Conservation (phyloP, 1,140 invertebrate species). For the Procambarus clarkii region DNA sequence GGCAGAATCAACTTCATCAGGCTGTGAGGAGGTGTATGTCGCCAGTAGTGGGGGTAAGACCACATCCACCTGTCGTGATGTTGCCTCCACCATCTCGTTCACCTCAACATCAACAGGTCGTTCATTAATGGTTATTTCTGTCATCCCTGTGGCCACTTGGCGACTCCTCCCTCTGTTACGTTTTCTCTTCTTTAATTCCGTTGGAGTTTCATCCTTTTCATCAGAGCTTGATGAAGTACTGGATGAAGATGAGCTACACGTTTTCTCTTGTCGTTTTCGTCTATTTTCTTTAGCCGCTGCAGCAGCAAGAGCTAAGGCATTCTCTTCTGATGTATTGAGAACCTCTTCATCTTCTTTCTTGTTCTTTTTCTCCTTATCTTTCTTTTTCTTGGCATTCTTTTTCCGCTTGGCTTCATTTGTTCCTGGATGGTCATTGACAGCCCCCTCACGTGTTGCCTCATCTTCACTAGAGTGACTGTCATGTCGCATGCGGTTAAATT, state of each 20-base stretch:
- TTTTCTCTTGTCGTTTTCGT: conserved; percentile 50
- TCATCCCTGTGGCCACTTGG: conserved; percentile 39
- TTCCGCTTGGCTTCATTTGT: conserved; percentile 38
- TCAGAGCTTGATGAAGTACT: conserved; percentile 67
- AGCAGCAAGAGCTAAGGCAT: conserved; percentile 40
- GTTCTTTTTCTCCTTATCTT: conserved; percentile 62
- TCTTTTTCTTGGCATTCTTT: conserved; percentile 65
- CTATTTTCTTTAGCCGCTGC: conserved; percentile 63
- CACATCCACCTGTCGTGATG: conserved; percentile 37
- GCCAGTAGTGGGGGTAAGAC: conserved; percentile 3
- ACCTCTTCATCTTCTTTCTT: conserved; percentile 50
- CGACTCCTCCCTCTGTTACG: conserved; percentile 33
- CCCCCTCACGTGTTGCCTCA: conserved; percentile 37
- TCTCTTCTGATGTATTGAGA: conserved; percentile 56
- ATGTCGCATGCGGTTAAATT: conserved; percentile 62
- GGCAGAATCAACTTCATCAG: conserved; percentile 4
- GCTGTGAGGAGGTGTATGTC: background rate
- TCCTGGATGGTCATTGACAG: conserved; percentile 24
- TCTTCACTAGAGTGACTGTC: conserved; percentile 68
- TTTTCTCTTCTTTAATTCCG: conserved; percentile 58
- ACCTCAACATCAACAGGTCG: conserved; percentile 44
- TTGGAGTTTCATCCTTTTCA: conserved; percentile 43
- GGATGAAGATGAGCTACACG: conserved; percentile 59
- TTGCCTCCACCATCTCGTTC: conserved; percentile 29
- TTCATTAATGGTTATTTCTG: conserved; percentile 49